Evolutionary conservation across 2,113 vertebrate species (phyloP).

Genomic region (Oryzias celebensis): DNA sequence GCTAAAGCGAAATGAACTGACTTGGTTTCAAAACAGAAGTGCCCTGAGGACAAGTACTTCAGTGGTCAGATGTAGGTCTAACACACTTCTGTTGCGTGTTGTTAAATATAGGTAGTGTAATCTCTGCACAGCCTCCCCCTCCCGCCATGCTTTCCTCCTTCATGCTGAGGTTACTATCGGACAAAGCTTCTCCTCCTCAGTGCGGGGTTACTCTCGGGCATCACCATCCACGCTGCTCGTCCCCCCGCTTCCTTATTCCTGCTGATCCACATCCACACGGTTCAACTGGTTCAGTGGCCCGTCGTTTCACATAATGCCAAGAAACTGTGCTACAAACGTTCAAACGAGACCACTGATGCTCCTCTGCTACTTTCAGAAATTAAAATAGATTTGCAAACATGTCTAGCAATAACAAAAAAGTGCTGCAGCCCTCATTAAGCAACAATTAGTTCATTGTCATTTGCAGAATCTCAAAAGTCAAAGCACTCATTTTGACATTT

Average conservation of each 20-base stretch:
- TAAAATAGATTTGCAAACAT: too few species aligned
- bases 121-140: slow-evolving; percentile 20
- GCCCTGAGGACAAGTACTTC: not conserved
- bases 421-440: too few species aligned
- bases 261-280: not conserved
- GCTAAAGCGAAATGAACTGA: not conserved
- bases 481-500: too few species aligned
- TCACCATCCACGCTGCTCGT: slow-evolving; percentile 29
- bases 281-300: not conserved
- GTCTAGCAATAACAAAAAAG: too few species aligned
- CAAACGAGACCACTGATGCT: too few species aligned
- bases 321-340: too few species aligned
- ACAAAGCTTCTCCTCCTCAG: slow-evolving; percentile 53
- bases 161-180: slow-evolving; percentile 75
- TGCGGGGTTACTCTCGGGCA: slow-evolving; percentile 74
- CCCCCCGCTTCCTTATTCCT: slow-evolving; percentile 9
- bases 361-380: too few species aligned
- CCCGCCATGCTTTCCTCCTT: slow-evolving; percentile 22
- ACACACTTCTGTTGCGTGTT: slow-evolving; percentile 22
- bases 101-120: slow-evolving; percentile 52
- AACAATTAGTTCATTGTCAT: too few species aligned
- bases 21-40: not conserved
- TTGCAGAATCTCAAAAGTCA: too few species aligned
- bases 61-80: slow-evolving; percentile 14
- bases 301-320: not conserved